Evolutionary conservation across 2,888 invertebrate genomes (phyloP).

Genomic region (Endotricha flammealis): DNA sequence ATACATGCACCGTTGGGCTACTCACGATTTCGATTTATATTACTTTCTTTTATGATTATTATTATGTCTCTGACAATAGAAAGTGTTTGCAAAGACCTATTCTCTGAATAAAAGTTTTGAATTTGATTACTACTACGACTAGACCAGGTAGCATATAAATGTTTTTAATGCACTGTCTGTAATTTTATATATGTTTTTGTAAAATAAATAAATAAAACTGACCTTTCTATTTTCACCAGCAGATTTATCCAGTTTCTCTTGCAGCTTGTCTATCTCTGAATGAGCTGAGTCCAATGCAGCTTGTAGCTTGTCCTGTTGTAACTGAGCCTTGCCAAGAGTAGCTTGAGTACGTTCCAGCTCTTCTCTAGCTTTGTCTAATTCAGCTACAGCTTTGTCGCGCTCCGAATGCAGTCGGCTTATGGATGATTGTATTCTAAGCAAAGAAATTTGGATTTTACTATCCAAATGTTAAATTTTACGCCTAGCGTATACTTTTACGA

Average conservation of each 20-base stretch:
- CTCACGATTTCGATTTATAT: too few species aligned
- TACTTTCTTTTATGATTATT: too few species aligned
- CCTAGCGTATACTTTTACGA: too few species aligned
- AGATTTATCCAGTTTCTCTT: conserved; percentile 91
- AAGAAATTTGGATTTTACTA: background rate
- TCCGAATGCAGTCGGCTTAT: conserved; percentile 92
- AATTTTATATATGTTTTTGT: too few species aligned
- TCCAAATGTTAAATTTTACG: conserved; percentile 1
- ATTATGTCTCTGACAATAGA: too few species aligned
- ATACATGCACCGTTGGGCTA: too few species aligned
- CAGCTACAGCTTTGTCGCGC: conserved; percentile 90
- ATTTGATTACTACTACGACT: too few species aligned
- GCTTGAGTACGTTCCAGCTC: conserved; percentile 93
- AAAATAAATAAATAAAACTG: too few species aligned
- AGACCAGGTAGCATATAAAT: too few species aligned
- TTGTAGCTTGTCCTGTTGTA: conserved; percentile 94
- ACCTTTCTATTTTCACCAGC: conserved; percentile 90
- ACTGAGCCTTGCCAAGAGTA: conserved; percentile 92
- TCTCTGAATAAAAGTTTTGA: too few species aligned
- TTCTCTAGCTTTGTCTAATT: conserved; percentile 91
- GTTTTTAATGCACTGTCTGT: too few species aligned
- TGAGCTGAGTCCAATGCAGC: conserved; percentile 92
- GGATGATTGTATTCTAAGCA: conserved; percentile 83
- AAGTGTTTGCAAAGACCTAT: too few species aligned
- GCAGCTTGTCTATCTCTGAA: conserved; percentile 92